A percentile compares a stretch with the other conserved stretches of the same genome.
Evolutionary conservation across 2,888 invertebrate genomes (phyloP).

Genomic region (Lucinisca nassula): DNA sequence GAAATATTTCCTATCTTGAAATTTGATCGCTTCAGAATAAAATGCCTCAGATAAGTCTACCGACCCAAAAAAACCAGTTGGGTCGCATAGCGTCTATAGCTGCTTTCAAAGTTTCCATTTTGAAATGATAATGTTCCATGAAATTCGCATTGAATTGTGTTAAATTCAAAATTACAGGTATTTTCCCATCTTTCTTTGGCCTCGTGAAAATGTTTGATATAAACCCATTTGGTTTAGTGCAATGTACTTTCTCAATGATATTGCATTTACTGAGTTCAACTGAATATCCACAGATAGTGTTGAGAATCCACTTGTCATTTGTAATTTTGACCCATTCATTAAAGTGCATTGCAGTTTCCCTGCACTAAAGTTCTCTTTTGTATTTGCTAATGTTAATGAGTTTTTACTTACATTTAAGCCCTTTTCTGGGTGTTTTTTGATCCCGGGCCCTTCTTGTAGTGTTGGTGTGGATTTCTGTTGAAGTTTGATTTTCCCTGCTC

Average conservation of each 20-base stretch:
- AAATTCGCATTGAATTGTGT: slow-evolving; percentile 3
- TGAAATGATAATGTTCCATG: slow-evolving; percentile 24
- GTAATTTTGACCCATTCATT: slow-evolving; percentile 3
- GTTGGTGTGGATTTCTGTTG: too few relatives aligned
- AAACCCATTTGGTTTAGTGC: neutral
- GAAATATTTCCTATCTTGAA: slow-evolving; percentile 12
- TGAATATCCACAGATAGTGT: slow-evolving; percentile 16
- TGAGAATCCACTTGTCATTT: slow-evolving; percentile 1
- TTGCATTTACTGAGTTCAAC: neutral
- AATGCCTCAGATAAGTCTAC: slow-evolving; percentile 17
- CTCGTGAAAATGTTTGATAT: slow-evolving; percentile 40
- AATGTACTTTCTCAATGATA: neutral
- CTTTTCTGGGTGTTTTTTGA: too few relatives aligned
- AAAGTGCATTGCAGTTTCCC: neutral
- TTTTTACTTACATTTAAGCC: neutral
- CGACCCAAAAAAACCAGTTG: slow-evolving; percentile 30
- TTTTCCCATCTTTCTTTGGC: slow-evolving; percentile 17
- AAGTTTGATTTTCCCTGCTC: too few relatives aligned
- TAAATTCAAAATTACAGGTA: slow-evolving; percentile 30
- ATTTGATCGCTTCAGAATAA: slow-evolving; percentile 16
- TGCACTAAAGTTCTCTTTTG: neutral
- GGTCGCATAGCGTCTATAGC: slow-evolving; percentile 9
- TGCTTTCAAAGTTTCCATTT: slow-evolving; percentile 36
- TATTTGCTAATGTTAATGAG: neutral
- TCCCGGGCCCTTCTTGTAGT: too few relatives aligned